Evolutionary conservation across 2,797 vertebrate genomes (phyloP), one percentile per base, ranked within the genome.

Genomic region (Siniperca undulata): DNA sequence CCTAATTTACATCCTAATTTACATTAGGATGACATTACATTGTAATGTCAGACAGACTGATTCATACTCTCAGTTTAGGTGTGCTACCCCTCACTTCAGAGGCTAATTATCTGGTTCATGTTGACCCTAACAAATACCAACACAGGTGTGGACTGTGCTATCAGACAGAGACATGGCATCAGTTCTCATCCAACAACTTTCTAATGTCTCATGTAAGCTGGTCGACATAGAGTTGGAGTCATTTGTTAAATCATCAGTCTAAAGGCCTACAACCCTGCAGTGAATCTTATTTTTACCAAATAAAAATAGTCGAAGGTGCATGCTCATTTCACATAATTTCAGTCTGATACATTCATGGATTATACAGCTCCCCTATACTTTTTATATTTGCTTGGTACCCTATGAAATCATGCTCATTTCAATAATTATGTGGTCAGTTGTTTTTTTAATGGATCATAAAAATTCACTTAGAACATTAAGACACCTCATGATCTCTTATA

Each of bases 41-140:
- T 27, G 38, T 40, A 46, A 46, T 20, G 14, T 60, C 6, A 2
- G 36, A 1, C 10, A 24, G 61, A 13, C 17, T 9, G 17, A 17
- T 9, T 24, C n/a, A 64, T 13, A 44, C 30, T 44, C 12, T 44
- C 11, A 44, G 11, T 48, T 48, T 5, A 44, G 53, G 16, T 24
- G 14, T 27, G n/a, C 34, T 9, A 10, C 2, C 6, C 8, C n/a
- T 30, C 24, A 36, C 9, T 24, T 46, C 5, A 27, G 0, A 16
- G 10, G 22, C 22, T 40, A 2, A 27, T 36, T 42, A 36, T 52
- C 5, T 11, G 27, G 13, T 62, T n/a, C 7, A 5, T 24, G 42
- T 67, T 72, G 38, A 67, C 11, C 1, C 0, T 2, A 34, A 53
- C 46, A 55, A 55, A 75, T 79, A 66, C 55, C 30, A 75, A 79